A percentile compares a stretch with the other conserved stretches of the same genome.
Evolutionary conservation across 1,140 invertebrate genomes (phyloP).

Genomic region (Solenopsis invicta): DNA sequence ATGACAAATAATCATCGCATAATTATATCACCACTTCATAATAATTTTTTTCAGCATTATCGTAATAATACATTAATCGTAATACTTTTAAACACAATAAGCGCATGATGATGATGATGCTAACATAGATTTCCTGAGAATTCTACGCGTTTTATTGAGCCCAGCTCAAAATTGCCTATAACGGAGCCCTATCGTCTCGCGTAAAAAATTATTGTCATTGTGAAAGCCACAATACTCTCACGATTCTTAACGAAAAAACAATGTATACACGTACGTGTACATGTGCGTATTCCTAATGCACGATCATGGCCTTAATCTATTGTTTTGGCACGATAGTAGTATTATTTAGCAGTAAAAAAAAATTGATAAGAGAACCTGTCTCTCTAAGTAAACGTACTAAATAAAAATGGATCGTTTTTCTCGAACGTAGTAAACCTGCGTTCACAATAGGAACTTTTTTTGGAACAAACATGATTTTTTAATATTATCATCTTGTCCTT

Average conservation of each 20-base stretch:
- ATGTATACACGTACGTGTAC: constrained; percentile 14
- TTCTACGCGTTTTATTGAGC: constrained; percentile 55
- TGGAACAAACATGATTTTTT: constrained; percentile 67
- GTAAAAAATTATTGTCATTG: constrained; percentile 78
- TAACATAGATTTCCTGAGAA: constrained; percentile 57
- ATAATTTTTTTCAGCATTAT: constrained; percentile 72
- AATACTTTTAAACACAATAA: constrained; percentile 66
- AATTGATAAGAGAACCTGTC: constrained; percentile 73
- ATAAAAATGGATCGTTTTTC: constrained; percentile 73
- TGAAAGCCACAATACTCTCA: constrained; percentile 75
- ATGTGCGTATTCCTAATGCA: constrained; percentile 57
- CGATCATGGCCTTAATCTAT: constrained; percentile 56
- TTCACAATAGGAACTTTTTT: constrained; percentile 72
- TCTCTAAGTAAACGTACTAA: constrained; percentile 73
- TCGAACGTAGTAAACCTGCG: constrained; percentile 66
- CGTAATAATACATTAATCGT: constrained; percentile 75
- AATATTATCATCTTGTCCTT: constrained; percentile 44
- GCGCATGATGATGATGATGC: constrained; percentile 50
- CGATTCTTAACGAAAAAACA: constrained; percentile 65
- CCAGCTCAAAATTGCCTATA: constrained; percentile 52
- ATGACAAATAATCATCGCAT: constrained; percentile 49
- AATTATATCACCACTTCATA: constrained; percentile 35
- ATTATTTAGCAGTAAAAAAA: constrained; percentile 72
- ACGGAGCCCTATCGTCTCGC: constrained; percentile 60
- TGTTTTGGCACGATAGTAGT: constrained; percentile 65